Conservation (phyloP, 2,797 vertebrate genomes). For the Anguilla megastoma region DNA sequence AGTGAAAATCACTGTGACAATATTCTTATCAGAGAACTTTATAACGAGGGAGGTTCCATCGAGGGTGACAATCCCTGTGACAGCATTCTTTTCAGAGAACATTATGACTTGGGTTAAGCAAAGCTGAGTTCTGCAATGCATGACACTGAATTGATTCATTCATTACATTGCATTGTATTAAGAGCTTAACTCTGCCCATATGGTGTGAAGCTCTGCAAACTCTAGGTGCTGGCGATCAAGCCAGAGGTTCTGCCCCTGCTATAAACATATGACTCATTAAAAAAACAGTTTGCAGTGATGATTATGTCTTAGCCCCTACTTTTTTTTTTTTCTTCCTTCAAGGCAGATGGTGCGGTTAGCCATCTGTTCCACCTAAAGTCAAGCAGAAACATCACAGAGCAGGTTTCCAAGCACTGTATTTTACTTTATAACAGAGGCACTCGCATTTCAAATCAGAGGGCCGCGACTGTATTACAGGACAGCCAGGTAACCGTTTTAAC, state of each 20-base stretch:
- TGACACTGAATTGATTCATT: not conserved
- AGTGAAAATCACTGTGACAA: not conserved
- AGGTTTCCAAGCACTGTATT: not conserved
- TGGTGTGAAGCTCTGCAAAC: not conserved
- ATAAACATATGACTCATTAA: not conserved
- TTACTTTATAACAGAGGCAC: not conserved
- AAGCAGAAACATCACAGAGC: not conserved
- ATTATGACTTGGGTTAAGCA: not conserved
- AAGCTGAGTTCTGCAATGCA: not conserved
- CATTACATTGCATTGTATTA: not conserved
- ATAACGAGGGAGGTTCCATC: too few species aligned
- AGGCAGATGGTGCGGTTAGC: not conserved
- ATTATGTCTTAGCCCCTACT: not conserved
- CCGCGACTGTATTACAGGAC: not conserved
- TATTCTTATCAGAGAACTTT: too few species aligned
- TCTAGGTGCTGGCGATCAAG: not conserved
- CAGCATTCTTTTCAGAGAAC: not conserved
- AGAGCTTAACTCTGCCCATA: not conserved
- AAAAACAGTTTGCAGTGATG: not conserved
- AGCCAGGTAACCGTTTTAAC: not conserved
- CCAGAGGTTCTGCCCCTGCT: not conserved
- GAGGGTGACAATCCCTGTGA: not conserved
- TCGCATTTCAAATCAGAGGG: not conserved
- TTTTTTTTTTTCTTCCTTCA: not conserved
- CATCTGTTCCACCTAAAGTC: conserved; percentile 5